Base-by-base conservation (phyloP, 2,113 vertebrate species). In the Notothenia coriiceps region DNA sequence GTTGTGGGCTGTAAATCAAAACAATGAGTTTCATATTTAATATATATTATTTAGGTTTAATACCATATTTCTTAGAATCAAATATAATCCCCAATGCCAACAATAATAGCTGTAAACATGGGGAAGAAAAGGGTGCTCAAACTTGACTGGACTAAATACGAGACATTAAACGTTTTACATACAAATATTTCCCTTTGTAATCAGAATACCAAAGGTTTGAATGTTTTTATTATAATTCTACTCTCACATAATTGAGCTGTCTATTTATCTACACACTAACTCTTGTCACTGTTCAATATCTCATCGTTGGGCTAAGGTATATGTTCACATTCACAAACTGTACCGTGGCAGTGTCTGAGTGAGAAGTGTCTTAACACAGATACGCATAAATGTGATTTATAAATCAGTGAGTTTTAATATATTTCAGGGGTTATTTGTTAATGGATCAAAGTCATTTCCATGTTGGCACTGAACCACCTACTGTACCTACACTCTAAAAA, bases 391-490 rank as follows among this genome's bases (percentile, higher is more conserved):
- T 59, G 10, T 40, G 15, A 70, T 52, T 62, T 55, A 51, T 51
- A 44, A 13, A 13, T 59, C 46, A 35, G n/a, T 52, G 12, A 18
- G 3, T 62, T 83, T 83, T 57, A 52, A 71, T 67, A 43, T 13
- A 20, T 62, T 68, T 71, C n/a, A 17, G 56, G 12, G 49, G 44
- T 70, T 62, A 62, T 74, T 67, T 75, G 74, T 8, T 52, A 14
- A 54, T 75, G 47, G 72, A 88, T 40, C 63, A 43, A 8, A 52
- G 29, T 63, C 15, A 50, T 4, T 1, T 65, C 9, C 4, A 57
- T 70, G 46, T 83, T 89, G 89, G 87, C 81, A 70, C 29, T 62
- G 18, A 68, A 22, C 50, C 55, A 50, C 47, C 4, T 51, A 22
- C 22, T 22, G 22, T 22, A 22, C 22, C 22, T 22, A 22, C 22